Evolutionary conservation across 92 coral and sea anemone species (phyloP), one percentile per base, ranked within the genome.

Genomic region (Palythoa caribaeorum): DNA sequence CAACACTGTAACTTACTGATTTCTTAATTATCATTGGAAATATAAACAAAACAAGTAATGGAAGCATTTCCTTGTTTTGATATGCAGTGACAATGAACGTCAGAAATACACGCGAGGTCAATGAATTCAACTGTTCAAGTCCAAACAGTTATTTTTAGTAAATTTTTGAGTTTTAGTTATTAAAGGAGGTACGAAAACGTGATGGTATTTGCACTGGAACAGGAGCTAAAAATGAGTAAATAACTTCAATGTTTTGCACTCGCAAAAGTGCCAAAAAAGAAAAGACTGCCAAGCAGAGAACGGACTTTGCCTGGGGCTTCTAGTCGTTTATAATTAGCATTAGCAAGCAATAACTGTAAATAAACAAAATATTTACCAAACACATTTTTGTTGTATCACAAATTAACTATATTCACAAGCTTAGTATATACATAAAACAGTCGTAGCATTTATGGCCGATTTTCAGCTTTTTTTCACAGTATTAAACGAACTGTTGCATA

Each of bases 341-440:
- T 73, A 73, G 21, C 48, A 38, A 12, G 50, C 20, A 28, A 53
- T 14, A 35, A 1, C 9, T 65, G 85, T 80, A 80, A 80, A 80
- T 40, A 80, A 80, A 80, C 74, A 80, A 70, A 80, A 65, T 63
- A 66, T 81, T 68, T 81, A 68, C 74, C n/a, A 28, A 36, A 28
- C 10, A 12, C n/a, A 17, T 66, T 14, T 47, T 55, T 16, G 3
- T 11, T 55, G 40, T 3, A 65, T 20, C 11, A 17, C 1, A n/a
- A 7, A n/a, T 1, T 14, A n/a, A 63, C 70, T 63, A 63, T 16
- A 19, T 21, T 63, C 70, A 17, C 35, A 6, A 63, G 7, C 7
- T n/a, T 63, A 17, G 6, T 63, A 63, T n/a, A 4, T 63, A 63
- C 21, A 63, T n/a, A 3, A 16, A 3, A 6, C 70, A 17, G 9